Evolutionary conservation across 2,888 invertebrate species (phyloP).

Genomic region (Cryptocephalus primarius): DNA sequence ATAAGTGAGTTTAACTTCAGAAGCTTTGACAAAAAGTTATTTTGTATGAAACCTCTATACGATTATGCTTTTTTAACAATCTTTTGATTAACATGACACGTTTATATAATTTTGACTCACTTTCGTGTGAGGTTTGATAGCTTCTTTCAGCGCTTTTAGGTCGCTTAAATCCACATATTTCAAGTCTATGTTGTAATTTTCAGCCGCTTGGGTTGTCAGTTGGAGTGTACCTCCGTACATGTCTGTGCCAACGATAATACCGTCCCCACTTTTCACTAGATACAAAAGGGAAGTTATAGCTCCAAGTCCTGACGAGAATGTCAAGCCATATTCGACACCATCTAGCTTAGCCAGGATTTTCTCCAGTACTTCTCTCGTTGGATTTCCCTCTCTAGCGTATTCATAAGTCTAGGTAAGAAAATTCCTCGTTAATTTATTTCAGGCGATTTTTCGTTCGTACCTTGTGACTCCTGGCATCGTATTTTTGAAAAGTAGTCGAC

Average conservation of each 20-base stretch:
- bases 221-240: constrained; percentile 1
- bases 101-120: constrained; percentile 38
- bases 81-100: background rate
- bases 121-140: constrained; percentile 74
- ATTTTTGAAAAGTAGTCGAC: background rate
- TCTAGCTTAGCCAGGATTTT: constrained; percentile 1
- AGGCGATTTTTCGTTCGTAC: background rate
- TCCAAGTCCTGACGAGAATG: constrained; percentile 5
- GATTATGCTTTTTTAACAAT: too few species aligned
- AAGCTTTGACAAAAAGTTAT: too few species aligned
- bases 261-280: constrained; percentile 2
- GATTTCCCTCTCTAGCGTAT: constrained; percentile 2
- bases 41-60: too few species aligned
- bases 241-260: constrained; percentile 2
- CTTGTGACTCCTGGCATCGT: background rate
- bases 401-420: constrained; percentile 3
- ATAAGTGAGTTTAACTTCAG: too few species aligned
- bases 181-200: background rate
- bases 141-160: constrained; percentile 50
- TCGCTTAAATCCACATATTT: constrained; percentile 65
- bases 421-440: background rate
- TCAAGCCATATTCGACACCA: constrained; percentile 4
- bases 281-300: constrained; percentile 2
- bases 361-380: constrained; percentile 3
- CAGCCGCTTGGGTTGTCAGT: background rate